Conservation (phyloP, 2,113 vertebrate genomes). For the Pseudonaja textilis region DNA sequence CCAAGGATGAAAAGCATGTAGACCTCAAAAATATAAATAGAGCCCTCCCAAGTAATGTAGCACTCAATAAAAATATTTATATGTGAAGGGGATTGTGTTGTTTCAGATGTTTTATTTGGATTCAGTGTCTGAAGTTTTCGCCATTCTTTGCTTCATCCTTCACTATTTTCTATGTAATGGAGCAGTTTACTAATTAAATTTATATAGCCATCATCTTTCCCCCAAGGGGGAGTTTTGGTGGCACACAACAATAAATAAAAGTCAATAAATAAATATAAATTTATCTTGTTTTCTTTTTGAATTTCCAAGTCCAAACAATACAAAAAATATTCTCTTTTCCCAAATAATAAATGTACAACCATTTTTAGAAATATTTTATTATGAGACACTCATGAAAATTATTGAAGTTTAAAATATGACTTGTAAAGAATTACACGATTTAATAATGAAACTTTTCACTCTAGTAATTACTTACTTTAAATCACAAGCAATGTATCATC, state of each 20-base stretch:
- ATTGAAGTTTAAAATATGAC: slow-evolving; percentile 48
- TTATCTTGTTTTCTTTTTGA: neutral
- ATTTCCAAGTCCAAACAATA: neutral
- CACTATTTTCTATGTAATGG: neutral
- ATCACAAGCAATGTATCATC: slow-evolving; percentile 46
- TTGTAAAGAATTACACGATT: slow-evolving; percentile 32
- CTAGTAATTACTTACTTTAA: slow-evolving; percentile 49
- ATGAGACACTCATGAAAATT: slow-evolving; percentile 2
- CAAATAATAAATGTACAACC: slow-evolving; percentile 11
- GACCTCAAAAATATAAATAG: neutral
- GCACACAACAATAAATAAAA: neutral
- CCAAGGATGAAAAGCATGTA: neutral
- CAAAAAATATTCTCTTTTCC: neutral
- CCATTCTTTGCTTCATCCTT: neutral
- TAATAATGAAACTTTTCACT: slow-evolving; percentile 49
- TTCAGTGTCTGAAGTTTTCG: neutral
- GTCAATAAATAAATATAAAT: neutral
- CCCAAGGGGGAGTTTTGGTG: neutral
- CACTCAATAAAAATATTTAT: neutral
- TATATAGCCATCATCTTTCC: neutral
- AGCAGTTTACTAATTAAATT: neutral
- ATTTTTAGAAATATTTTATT: slow-evolving; percentile 38
- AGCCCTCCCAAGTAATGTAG: neutral
- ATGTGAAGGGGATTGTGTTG: neutral
- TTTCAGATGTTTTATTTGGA: neutral